Evolutionary conservation across 2,797 vertebrate genomes (phyloP).

Genomic region (Pteronotus mesoamericanus): DNA sequence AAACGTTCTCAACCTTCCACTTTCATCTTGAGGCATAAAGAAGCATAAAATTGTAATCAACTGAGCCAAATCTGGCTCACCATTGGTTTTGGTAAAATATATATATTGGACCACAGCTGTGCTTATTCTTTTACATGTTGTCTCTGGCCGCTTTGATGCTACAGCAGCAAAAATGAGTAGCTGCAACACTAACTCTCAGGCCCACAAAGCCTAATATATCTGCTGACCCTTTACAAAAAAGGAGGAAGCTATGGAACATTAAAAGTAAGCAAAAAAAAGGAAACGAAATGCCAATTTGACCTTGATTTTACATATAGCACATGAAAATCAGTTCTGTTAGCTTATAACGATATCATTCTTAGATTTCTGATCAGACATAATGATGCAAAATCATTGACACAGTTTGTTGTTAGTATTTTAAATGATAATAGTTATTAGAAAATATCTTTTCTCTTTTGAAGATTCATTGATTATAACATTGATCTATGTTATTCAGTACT

Average conservation of each 20-base stretch:
- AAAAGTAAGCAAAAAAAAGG: not conserved
- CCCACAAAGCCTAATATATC: not conserved
- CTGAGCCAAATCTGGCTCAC: not conserved
- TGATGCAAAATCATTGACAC: not conserved
- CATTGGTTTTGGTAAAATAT: not conserved
- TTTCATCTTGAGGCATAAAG: conserved; percentile 66
- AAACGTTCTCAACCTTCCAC: not conserved
- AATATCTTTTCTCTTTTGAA: not conserved
- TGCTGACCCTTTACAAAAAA: not conserved
- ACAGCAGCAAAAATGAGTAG: not conserved
- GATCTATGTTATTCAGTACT: conserved; percentile 84
- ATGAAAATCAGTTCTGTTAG: not conserved
- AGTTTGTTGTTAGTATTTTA: not conserved
- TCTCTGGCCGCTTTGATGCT: not conserved
- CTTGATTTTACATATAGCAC: not conserved
- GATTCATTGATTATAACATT: conserved; percentile 3
- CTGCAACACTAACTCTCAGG: not conserved
- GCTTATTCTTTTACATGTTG: not conserved
- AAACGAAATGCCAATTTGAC: not conserved
- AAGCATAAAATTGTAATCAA: not conserved
- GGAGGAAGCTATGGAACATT: not conserved
- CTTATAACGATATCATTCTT: not conserved
- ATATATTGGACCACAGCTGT: not conserved
- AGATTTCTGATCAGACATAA: not conserved
- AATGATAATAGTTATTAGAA: not conserved